Conservation (phyloP, 2,888 invertebrate species). For the Chymomyza amoena region DNA sequence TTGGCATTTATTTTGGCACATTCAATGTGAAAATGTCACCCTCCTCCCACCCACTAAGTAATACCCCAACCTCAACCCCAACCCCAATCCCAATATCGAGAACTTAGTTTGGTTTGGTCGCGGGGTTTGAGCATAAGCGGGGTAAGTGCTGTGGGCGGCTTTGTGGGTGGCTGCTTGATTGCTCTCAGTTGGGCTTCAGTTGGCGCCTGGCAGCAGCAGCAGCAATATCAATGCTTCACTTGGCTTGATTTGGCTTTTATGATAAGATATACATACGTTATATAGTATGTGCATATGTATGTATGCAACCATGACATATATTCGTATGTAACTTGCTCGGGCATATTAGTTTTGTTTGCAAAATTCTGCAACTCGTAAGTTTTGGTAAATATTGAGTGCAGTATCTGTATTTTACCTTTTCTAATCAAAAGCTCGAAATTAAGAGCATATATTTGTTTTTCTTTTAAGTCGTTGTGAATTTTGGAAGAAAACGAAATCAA, state of each 20-base stretch:
- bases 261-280: constrained; percentile 6
- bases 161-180: constrained; percentile 1
- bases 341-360: too few species aligned
- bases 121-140: background rate
- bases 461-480: too few species aligned
- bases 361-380: too few species aligned
- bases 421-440: too few species aligned
- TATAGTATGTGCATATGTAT: background rate
- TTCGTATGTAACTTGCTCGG: too few species aligned
- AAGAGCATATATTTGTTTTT: too few species aligned
- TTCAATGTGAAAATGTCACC: constrained; percentile 17
- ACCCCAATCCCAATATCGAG: background rate
- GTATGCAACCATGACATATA: too few species aligned
- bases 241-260: constrained; percentile 46
- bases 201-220: constrained; percentile 1
- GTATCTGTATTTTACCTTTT: too few species aligned
- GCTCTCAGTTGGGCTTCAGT: constrained; percentile 2
- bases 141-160: constrained; percentile 39
- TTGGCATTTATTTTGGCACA: constrained; percentile 64
- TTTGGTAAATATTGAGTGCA: too few species aligned
- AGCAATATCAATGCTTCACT: constrained; percentile 1
- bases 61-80: background rate
- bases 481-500: too few species aligned
- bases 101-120: background rate
- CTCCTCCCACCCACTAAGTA: constrained; percentile 4